Evolutionary conservation across 2,888 invertebrate genomes (phyloP), one percentile per base, ranked within the genome.

Genomic region (Anodontia alba): DNA sequence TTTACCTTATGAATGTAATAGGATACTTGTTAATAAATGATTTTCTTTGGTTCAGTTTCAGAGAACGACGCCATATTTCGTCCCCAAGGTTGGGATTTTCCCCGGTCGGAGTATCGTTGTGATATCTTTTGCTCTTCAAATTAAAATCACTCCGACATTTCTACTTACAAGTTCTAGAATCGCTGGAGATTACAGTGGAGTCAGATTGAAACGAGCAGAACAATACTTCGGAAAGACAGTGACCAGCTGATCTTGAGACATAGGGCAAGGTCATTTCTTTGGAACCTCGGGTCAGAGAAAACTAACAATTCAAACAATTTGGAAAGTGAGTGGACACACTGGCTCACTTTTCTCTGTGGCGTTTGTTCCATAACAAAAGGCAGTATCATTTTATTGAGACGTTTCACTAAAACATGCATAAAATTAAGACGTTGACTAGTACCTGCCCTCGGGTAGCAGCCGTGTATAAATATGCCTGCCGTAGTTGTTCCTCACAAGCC

Each of bases 301-400:
- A 54, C 26, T 5, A 33, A 23, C 26, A 33, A 5, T 8, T 3
- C 17, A 51, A 0, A 38, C 17, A 23, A 26, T n/a, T 17, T 23
- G 38, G 12, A 38, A 42, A 66, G 26, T 57, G 29, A 38, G 26
- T 43, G 20, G 81, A 68, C 86, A 89, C 81, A 77, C 90, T 91
- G 91, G 91, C 88, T 88, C 83, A 82, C 75, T 71, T 87, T 76
- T 77, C 79, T 72, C 86, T 88, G 75, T 89, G 86, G 79, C 82
- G 87, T 84, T 86, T 93, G 80, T 90, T 87, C 81, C 90, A 90
- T 79, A 91, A 90, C 81, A 91, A 81, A 78, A 92, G 92, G 91
- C 93, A 92, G 90, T 92, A 91, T 85, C 89, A 91, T 83, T 87
- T 89, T 75, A 76, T 69, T 69, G 42, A 69, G 69, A 69, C 69